Conservation (phyloP, 1,140 invertebrate genomes). For the Drosophila ambigua region DNA sequence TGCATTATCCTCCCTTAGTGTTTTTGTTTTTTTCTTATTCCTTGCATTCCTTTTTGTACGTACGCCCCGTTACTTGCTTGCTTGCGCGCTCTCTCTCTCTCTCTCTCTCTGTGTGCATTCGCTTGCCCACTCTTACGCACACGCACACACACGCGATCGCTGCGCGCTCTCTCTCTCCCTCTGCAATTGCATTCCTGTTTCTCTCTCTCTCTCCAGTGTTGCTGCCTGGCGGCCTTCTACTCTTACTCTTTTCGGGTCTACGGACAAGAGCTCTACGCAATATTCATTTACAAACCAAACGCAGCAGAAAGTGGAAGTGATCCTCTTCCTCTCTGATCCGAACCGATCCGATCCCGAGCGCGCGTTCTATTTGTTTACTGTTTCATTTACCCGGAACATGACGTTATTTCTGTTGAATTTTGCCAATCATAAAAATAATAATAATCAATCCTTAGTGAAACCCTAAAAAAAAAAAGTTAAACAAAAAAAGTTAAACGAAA, state of each 20-base stretch:
- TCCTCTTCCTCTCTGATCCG: conserved; percentile 36
- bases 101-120: conserved; percentile 57
- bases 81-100: conserved; percentile 24
- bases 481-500: conserved; percentile 26
- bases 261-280: conserved; percentile 68
- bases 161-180: neutral
- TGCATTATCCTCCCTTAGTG: conserved; percentile 43
- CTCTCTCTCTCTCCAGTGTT: conserved; percentile 25
- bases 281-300: conserved; percentile 80
- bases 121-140: neutral
- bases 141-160: conserved; percentile 29
- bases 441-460: conserved; percentile 13
- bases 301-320: conserved; percentile 79
- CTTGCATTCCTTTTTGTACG: conserved; percentile 31
- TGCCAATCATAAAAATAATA: conserved; percentile 12
- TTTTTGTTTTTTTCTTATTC: conserved; percentile 18
- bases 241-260: conserved; percentile 38
- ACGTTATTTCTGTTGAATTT: conserved; percentile 49
- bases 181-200: conserved; percentile 77
- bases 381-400: conserved; percentile 1
- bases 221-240: conserved; percentile 35
- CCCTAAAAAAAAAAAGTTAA: conserved; percentile 31
- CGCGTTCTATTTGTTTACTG: conserved; percentile 23
- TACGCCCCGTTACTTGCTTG: conserved; percentile 11
- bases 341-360: conserved; percentile 16